Conservation (phyloP, 2,113 vertebrate species). For the Tapirus terrestris region DNA sequence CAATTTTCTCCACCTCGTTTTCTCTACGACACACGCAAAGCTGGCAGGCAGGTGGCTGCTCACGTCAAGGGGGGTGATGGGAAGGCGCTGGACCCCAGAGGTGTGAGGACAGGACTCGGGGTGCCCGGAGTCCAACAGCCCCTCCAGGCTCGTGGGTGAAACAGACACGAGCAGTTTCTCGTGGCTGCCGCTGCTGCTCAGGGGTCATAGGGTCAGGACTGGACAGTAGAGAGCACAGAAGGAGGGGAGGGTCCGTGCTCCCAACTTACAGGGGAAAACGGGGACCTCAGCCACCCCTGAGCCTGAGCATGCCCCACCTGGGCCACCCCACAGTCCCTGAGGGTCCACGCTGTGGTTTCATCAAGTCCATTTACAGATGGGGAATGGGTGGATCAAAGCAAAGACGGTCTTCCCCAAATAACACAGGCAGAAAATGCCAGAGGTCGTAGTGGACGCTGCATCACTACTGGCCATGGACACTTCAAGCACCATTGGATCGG, state of each 20-base stretch:
- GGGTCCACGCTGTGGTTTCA: rapidly evolving
- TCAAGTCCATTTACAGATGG: neutral
- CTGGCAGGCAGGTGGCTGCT: neutral
- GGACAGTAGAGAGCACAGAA: no score
- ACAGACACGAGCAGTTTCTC: neutral
- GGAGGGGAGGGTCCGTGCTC: neutral
- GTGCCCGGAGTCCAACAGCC: neutral
- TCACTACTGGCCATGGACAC: neutral
- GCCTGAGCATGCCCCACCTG: no score
- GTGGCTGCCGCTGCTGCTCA: rapidly evolving
- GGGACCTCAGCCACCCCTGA: neutral
- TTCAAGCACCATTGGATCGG: neutral
- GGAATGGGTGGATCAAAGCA: rapidly evolving
- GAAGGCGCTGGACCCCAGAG: rapidly evolving
- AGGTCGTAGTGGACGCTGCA: rapidly evolving
- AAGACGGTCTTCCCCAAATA: neutral
- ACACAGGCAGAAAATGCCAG: neutral
- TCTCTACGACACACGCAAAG: rapidly evolving
- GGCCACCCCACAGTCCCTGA: neutral
- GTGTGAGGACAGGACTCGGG: rapidly evolving
- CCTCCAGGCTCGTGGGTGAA: neutral
- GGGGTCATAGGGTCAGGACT: neutral
- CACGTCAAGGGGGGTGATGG: no score
- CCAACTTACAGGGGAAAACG: neutral
- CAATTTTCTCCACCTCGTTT: neutral